Percentiles rank a stretch among this genome's conserved stretches.
Conservation (phyloP, 2,888 invertebrate genomes). For the Ichneumoninae sp. region DNA sequence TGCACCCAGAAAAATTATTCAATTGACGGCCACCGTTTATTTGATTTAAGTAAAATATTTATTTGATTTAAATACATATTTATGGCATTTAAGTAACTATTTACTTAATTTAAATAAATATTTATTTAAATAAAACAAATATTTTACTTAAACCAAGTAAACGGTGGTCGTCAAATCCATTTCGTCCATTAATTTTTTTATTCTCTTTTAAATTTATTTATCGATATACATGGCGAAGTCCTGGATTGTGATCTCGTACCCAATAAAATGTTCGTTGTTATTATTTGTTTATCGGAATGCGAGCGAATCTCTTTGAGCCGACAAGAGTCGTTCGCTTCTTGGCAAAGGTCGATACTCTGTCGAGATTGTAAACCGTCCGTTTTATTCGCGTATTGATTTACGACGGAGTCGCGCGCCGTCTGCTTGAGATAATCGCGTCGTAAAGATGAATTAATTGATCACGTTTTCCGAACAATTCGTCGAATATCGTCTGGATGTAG, state of each 20-base stretch:
- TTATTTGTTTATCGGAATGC: conserved; percentile 11
- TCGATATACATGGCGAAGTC: background rate
- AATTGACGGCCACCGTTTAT: too few relatives aligned
- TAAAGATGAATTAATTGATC: conserved; percentile 33
- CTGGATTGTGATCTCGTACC: background rate
- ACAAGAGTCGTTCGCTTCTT: background rate
- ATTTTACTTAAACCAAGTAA: too few relatives aligned
- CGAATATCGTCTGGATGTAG: background rate
- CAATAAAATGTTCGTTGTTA: conserved; percentile 5
- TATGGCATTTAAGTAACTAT: too few relatives aligned
- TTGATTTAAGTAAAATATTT: too few relatives aligned
- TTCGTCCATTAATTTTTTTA: background rate
- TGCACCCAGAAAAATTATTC: too few relatives aligned
- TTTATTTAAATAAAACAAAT: too few relatives aligned
- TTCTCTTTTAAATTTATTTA: background rate
- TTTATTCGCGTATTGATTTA: conserved; percentile 36
- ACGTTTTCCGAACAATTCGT: conserved; percentile 9
- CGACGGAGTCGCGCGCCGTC: conserved; percentile 24
- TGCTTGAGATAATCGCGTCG: conserved; percentile 6
- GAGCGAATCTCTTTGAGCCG: background rate
- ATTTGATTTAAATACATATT: too few relatives aligned
- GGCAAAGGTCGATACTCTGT: background rate
- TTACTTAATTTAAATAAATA: too few relatives aligned
- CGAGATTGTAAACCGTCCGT: conserved; percentile 12
- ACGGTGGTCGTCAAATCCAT: too few relatives aligned